Evolutionary conservation across 2,113 vertebrate species (phyloP), one percentile per base, ranked within the genome.

Genomic region (Cinclus cinclus): DNA sequence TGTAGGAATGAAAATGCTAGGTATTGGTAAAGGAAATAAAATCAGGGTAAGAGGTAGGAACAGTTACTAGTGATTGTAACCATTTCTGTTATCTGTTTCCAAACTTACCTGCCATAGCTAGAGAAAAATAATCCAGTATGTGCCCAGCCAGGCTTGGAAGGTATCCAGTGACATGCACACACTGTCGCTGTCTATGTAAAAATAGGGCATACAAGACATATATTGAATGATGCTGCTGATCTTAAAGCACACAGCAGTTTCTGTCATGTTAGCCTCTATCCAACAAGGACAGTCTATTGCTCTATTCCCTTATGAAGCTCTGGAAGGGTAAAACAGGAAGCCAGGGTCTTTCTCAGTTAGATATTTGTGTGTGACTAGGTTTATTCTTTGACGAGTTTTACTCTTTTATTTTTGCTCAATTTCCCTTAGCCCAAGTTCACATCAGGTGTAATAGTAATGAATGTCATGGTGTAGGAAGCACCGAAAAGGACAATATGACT

Each of bases 381-480:
- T 85, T 70, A 20, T 52, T 75, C 75, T 90, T 92, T 4, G 1
- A 42, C 4, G 10, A 78, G 15, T 70, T 89, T 75, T 42, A 55
- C 23, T 68, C 14, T 37, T 20, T 37, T 69, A 33, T 50, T 68
- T 68, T 73, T 85, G 19, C 47, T 92, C 21, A 18, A n/a, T 83
- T 90, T 93, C 62, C 39, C 71, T 85, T 74, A 69, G 44, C 52
- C 49, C 56, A 62, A 64, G 27, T 93, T 96, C 69, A 81, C 58
- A 75, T 95, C 46, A 87, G 74, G 70, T 77, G 37, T 53, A 67
- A 30, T 46, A 75, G 35, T 83, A 70, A 83, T 63, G 90, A 70
- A 90, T 91, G 68, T 77, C 71, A 49, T 46, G 52, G 60, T 52
- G 75, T 91, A 92, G 77, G 75, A 96, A 95, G 76, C 53, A 50